Conservation (phyloP, 2,113 vertebrate genomes). For the Aptenodytes patagonicus region DNA sequence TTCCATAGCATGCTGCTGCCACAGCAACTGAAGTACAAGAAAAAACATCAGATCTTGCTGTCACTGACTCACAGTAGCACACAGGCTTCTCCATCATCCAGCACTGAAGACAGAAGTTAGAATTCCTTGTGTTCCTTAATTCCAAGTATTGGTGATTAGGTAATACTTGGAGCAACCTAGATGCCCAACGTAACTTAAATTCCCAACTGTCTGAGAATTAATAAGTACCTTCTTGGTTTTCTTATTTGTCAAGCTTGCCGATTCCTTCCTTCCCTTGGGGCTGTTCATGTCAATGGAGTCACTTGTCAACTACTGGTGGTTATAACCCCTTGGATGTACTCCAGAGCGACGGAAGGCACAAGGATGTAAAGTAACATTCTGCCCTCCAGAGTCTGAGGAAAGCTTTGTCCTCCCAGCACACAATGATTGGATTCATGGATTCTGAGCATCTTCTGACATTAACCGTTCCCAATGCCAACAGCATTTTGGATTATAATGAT, state of each 20-base stretch:
- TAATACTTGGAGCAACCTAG: neutral
- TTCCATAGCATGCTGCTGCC: neutral
- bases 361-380: neutral
- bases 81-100: neutral
- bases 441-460: neutral
- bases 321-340: neutral
- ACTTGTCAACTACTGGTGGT: neutral
- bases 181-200: neutral
- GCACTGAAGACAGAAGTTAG: neutral
- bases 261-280: neutral
- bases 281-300: neutral
- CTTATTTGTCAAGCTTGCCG: neutral
- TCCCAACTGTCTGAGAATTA: neutral
- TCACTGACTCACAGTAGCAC: neutral
- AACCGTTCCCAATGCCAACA: neutral
- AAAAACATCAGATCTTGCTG: neutral
- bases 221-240: neutral
- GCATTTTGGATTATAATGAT: neutral
- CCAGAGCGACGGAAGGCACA: neutral
- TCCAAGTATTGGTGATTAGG: neutral
- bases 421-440: neutral
- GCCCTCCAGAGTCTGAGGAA: neutral
- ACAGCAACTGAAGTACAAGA: conserved; percentile 26
- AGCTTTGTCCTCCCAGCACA: neutral
- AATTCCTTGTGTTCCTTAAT: neutral